Conservation (phyloP, 2,888 invertebrate species). For the Tuberolachnus salignus region DNA sequence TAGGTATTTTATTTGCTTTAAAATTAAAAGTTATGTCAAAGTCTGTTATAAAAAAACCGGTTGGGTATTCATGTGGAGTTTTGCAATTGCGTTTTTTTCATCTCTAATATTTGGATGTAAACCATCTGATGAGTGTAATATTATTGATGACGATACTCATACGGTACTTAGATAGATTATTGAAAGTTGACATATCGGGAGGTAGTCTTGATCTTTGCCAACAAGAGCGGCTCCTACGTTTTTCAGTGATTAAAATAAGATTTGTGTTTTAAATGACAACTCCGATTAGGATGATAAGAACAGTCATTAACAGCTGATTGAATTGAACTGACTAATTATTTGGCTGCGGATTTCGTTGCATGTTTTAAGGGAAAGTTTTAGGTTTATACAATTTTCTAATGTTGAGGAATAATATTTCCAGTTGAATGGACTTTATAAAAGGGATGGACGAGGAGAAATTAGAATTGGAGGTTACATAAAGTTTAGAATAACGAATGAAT, state of each 20-base stretch:
- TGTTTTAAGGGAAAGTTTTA: background rate
- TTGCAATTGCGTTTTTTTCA: no score
- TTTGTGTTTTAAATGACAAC: background rate
- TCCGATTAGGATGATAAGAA: constrained; percentile 10
- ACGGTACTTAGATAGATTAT: constrained; percentile 18
- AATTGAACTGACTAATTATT: constrained; percentile 5
- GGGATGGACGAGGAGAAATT: background rate
- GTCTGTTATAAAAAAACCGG: no score
- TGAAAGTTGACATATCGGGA: background rate
- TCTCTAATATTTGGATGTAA: no score
- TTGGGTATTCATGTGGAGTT: no score
- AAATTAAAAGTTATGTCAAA: no score
- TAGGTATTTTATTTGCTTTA: no score
- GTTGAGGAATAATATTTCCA: background rate
- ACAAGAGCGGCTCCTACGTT: background rate
- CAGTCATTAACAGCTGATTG: background rate
- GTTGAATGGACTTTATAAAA: background rate
- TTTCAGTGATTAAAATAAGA: background rate
- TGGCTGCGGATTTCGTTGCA: background rate
- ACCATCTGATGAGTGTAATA: no score
- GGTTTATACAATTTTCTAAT: background rate
- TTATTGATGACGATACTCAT: no score
- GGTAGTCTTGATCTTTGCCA: constrained; percentile 21
- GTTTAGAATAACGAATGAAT: background rate
- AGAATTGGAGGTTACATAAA: background rate